Percentiles rank a stretch among this genome's conserved stretches.
Evolutionary conservation across 2,888 invertebrate species (phyloP).

Genomic region (Heliconius sara): DNA sequence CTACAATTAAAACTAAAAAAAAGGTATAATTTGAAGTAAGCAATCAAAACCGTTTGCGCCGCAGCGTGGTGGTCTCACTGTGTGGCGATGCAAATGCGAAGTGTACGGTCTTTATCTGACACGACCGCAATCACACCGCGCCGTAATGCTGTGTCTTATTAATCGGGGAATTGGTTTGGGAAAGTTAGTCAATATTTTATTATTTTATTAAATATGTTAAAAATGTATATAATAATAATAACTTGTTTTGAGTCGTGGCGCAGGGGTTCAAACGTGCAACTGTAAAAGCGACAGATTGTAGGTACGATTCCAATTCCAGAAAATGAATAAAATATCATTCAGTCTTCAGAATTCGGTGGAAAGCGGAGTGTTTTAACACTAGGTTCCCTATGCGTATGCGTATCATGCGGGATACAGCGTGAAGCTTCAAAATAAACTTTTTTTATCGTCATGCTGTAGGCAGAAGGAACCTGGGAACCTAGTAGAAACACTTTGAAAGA

Average conservation of each 20-base stretch:
- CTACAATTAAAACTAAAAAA: conserved; percentile 19
- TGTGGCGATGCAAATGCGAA: conserved; percentile 79
- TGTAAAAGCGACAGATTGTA: no score
- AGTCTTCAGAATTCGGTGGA: no score
- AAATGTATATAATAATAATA: no score
- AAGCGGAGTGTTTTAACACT: background rate
- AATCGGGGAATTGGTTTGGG: background rate
- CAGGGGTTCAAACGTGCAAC: no score
- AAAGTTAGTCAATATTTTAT: background rate
- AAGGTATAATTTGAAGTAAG: conserved; percentile 26
- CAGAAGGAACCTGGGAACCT: no score
- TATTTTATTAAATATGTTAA: no score
- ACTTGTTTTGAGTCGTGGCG: no score
- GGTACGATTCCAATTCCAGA: no score
- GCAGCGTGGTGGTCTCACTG: conserved; percentile 70
- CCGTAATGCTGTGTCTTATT: conserved; percentile 50
- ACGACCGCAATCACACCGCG: conserved; percentile 60
- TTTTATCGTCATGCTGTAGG: no score
- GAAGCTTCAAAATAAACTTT: background rate
- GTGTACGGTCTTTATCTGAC: conserved; percentile 75
- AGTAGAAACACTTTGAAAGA: no score
- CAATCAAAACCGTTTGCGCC: conserved; percentile 15
- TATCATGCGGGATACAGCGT: background rate
- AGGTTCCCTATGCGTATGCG: background rate
- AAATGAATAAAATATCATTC: no score